Base-by-base conservation (phyloP, 2,797 vertebrate species). In the Acipenser oxyrinchus region DNA sequence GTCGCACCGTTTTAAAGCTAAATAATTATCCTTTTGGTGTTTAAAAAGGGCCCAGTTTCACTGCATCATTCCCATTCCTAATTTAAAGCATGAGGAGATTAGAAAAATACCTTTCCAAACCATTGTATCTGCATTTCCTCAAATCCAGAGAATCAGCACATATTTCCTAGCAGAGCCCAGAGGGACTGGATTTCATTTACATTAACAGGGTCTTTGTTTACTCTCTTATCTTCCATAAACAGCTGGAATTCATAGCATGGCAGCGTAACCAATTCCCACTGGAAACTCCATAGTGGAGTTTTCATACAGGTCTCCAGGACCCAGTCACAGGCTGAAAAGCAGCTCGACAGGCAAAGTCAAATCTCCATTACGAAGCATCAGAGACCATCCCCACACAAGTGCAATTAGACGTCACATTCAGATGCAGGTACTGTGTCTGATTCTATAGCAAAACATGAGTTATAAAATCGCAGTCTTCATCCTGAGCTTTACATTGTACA, bases 131-230 rank as follows among this genome's bases (percentile, higher is more conserved):
- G 51, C 59, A 50, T 48, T 72, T 68, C 65, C 67, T 48, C 60
- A 67, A 62, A 66, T 63, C 15, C 49, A 60, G 62, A 63, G 58
- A 69, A 66, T 60, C 64, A 37, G 55, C 18, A 63, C 52, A 13
- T 10, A 62, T 63, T 52, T 15, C 9, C n/a, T 51, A 15, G 11
- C 13, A n/a, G 12, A 48, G 18, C 68, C 55, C 55, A 50, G 51
- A 76, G 83, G 82, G 82, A 83, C 74, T 78, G 77, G 81, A 79
- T 87, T 82, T 85, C 74, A 72, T 71, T 79, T 78, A 86, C 84
- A 87, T 87, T 86, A 86, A 86, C 18, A 84, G 77, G 75, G 74
- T 68, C 78, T 86, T 86, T 87, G 83, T 89, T 86, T 85, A 79
- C 77, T 71, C 74, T 75, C 80, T 85, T 87, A 89, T 88, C 85